Base-by-base conservation (phyloP, 1,140 invertebrate genomes). In the Probaryconus sp. region DNA sequence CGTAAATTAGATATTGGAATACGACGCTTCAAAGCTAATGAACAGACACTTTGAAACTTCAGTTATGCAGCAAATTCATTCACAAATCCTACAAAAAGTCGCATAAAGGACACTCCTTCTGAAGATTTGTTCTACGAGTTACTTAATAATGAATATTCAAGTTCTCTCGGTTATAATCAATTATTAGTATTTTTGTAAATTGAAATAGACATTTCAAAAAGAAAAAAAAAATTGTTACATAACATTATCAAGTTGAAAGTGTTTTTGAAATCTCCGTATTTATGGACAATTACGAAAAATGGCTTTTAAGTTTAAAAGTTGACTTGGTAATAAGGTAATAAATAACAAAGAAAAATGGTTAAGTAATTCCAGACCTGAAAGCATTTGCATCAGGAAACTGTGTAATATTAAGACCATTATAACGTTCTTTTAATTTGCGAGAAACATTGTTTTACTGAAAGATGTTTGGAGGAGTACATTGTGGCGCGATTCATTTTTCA, bases 341-440 rank as follows among this genome's bases (percentile, higher is more conserved):
- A 85, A 86, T 85, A 83, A 87, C 72, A 70, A 40, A 61, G 64
- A 79, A 83, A 85, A 85, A 83, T 80, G 80, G 79, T 64, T 77
- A 85, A 82, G 84, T 85, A 85, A 85, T 86, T 85, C 83, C 76
- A 73, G 71, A 76, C 33, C 77, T 67, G 69, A 74, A 71, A 68
- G 67, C 79, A 74, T 80, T 78, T 71, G 61, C 42, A 63, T 61
- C 58, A 51, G 50, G 17, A 48, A 55, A 58, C 35, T 33, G 42
- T 74, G 74, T 71, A 70, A 78, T 79, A 84, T 85, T 85, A 86
- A 86, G 80, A 82, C 83, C 81, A 83, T 85, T 83, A 85, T 86
- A 79, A 79, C 80, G 81, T 86, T 86, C 83, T 84, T 82, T 85
- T 87, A 86, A 86, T 87, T 86, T 84, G 80, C 79, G 68, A 81